phyloP scores from a whole-genome alignment of 2,888 invertebrate genomes.

The Eucera pruinosa region DNA sequence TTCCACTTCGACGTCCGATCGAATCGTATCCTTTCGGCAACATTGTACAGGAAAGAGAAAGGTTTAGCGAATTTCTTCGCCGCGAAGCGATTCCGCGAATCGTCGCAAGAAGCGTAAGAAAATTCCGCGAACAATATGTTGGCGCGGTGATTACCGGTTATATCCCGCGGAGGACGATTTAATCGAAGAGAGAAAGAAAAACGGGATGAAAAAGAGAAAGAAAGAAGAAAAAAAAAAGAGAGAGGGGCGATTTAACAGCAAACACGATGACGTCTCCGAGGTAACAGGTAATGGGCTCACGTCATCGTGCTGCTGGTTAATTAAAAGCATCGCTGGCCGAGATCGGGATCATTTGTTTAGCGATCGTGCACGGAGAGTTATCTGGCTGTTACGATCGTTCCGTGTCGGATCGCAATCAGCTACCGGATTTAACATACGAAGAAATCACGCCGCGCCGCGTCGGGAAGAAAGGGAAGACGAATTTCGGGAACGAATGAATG shows the following conservation, averaged over 20 bases:
- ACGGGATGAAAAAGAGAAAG: slow-evolving; percentile 46
- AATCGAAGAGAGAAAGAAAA: slow-evolving; percentile 19
- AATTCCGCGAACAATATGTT: slow-evolving; percentile 9
- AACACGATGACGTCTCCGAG: slow-evolving; percentile 42
- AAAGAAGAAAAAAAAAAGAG: slow-evolving; percentile 31
- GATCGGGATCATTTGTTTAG: slow-evolving; percentile 77
- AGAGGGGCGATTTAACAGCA: slow-evolving; percentile 55
- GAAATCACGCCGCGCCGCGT: slow-evolving; percentile 54
- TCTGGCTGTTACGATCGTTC: slow-evolving; percentile 76
- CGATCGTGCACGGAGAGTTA: slow-evolving; percentile 76
- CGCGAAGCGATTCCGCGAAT: not conserved
- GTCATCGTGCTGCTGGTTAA: slow-evolving; percentile 54
- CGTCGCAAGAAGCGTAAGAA: not conserved
- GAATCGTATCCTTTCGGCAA: too few species aligned
- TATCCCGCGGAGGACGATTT: slow-evolving; percentile 16
- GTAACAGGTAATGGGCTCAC: slow-evolving; percentile 47
- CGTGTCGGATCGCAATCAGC: slow-evolving; percentile 81
- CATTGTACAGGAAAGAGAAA: too few species aligned
- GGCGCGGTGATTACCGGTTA: not conserved
- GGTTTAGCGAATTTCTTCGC: too few species aligned
- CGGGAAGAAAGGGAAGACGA: slow-evolving; percentile 1
- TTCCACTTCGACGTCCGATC: too few species aligned
- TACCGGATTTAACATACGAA: slow-evolving; percentile 77
- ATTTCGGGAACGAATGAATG: slow-evolving; percentile 19
- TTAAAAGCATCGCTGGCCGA: slow-evolving; percentile 76